These are phyloP conservation scores for Morpho helenor DNA, from an alignment of 2,888 invertebrate genomes.

Conservation along the genomic window DNA sequence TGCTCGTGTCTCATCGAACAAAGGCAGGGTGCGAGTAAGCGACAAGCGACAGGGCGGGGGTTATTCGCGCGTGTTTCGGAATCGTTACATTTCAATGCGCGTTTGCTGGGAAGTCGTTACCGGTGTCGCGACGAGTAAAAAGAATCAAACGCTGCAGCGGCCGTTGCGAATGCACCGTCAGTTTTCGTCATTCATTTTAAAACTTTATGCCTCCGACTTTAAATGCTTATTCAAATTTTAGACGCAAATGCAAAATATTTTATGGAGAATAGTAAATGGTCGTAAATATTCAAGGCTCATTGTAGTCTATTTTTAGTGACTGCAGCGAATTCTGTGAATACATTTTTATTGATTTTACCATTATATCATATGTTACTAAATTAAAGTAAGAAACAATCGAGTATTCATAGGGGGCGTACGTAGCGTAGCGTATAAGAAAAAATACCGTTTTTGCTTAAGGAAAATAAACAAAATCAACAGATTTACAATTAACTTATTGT, in stretches of 20 bases:
- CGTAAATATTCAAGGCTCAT: constrained; percentile 17
- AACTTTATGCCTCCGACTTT: constrained; percentile 17
- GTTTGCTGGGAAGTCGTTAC: constrained; percentile 63
- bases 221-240: constrained; percentile 15
- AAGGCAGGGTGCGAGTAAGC: constrained; percentile 43
- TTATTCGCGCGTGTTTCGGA: constrained; percentile 48
- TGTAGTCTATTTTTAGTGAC: constrained; percentile 12
- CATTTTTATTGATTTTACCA: constrained; percentile 5
- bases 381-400: no score
- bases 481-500: no score
- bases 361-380: neutral
- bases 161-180: constrained; percentile 41
- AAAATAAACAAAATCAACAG: no score
- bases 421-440: no score
- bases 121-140: constrained; percentile 49
- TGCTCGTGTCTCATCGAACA: constrained; percentile 39
- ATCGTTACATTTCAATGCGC: constrained; percentile 50
- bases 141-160: constrained; percentile 41
- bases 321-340: constrained; percentile 3
- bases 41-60: constrained; percentile 26
- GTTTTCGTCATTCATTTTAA: constrained; percentile 16
- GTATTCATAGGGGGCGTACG: no score
- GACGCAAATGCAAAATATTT: constrained; percentile 12
- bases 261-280: constrained; percentile 8
- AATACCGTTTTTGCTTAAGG: no score